Evolutionary conservation across 2,888 invertebrate genomes (phyloP).

Genomic region (Tipula helvola): DNA sequence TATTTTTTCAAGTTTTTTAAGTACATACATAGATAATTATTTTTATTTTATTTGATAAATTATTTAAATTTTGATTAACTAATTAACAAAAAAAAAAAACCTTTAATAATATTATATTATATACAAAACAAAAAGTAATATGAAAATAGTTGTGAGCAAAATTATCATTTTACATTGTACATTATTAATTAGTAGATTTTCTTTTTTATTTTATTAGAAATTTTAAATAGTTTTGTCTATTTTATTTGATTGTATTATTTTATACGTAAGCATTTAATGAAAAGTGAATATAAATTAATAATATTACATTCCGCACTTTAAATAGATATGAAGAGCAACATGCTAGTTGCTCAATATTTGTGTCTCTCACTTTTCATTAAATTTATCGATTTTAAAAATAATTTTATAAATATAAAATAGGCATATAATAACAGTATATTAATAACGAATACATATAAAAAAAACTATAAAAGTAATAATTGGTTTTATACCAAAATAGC

Average conservation of each 20-base stretch:
- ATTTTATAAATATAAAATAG: background rate
- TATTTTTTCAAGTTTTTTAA: background rate
- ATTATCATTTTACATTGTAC: background rate
- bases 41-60: background rate
- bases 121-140: background rate
- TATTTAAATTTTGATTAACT: background rate
- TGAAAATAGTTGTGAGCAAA: background rate
- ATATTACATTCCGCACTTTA: background rate
- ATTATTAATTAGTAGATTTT: background rate
- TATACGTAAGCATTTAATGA: background rate
- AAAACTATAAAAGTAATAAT: background rate
- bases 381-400: background rate
- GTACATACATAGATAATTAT: background rate
- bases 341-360: background rate
- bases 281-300: background rate
- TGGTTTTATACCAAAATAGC: background rate
- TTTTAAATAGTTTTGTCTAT: background rate
- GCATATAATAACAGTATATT: background rate
- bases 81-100: background rate
- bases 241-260: background rate
- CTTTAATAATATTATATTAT: background rate
- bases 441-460: background rate
- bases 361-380: background rate
- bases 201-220: background rate
- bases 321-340: background rate